Conservation (phyloP, 2,888 invertebrate species). For the Torymus texanus region DNA sequence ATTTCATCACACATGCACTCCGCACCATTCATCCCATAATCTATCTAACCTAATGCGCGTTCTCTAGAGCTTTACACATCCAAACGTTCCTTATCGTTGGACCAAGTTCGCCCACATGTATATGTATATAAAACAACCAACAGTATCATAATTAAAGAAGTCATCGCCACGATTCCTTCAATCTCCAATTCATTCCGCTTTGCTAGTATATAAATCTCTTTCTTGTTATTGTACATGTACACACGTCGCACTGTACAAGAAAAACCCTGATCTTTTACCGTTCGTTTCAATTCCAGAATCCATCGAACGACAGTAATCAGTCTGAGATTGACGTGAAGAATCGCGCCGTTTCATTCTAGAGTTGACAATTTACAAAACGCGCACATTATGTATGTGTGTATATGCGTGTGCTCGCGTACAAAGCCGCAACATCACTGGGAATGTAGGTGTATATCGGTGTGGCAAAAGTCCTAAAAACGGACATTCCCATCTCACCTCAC, state of each 20-base stretch:
- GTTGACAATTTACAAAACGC: slow-evolving; percentile 3
- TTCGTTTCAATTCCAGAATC: too few relatives aligned
- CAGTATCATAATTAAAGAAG: slow-evolving; percentile 20
- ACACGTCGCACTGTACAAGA: too few relatives aligned
- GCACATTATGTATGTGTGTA: background rate
- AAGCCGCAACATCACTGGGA: too few relatives aligned
- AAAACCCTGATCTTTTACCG: too few relatives aligned
- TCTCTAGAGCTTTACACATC: background rate
- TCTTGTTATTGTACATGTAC: too few relatives aligned
- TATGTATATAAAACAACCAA: slow-evolving; percentile 3
- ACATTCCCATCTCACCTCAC: background rate
- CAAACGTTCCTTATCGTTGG: background rate
- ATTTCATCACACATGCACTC: background rate
- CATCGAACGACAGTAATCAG: slow-evolving; percentile 22
- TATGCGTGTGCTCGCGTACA: too few relatives aligned
- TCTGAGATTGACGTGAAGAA: slow-evolving; percentile 26
- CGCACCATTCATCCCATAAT: background rate
- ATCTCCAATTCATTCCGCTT: background rate
- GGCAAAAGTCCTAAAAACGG: slow-evolving; percentile 8
- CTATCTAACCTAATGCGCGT: background rate
- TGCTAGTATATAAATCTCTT: too few relatives aligned
- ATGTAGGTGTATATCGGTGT: background rate
- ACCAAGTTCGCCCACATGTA: background rate
- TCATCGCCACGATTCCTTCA: slow-evolving; percentile 19
- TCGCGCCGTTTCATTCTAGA: slow-evolving; percentile 16